Percentiles rank a stretch among this genome's conserved stretches.
These are phyloP conservation scores for Salarias fasciatus DNA, from an alignment of 2,797 vertebrate species.

Conservation along the genomic window DNA sequence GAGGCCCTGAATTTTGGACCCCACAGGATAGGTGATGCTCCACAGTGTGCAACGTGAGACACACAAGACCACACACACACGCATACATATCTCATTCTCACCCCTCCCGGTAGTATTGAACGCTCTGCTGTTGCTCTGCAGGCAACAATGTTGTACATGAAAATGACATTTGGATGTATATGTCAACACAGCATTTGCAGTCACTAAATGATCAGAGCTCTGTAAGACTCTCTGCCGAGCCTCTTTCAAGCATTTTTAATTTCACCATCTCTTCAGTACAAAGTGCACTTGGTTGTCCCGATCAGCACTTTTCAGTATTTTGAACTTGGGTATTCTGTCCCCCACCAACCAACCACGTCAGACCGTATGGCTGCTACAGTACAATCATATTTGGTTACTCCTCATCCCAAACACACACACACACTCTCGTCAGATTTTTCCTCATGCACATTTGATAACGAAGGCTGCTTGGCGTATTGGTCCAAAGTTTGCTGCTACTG, in stretches of 20 bases:
- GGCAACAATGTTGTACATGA: constrained; percentile 38
- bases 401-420: constrained; percentile 47
- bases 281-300: constrained; percentile 58
- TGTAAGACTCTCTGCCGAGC: constrained; percentile 27
- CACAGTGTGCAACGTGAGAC: too few relatives aligned
- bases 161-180: constrained; percentile 75
- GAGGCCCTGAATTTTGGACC: too few relatives aligned
- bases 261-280: constrained; percentile 48
- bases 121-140: constrained; percentile 29
- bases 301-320: constrained; percentile 62
- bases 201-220: constrained; percentile 35
- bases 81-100: constrained; percentile 13
- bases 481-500: constrained; percentile 66
- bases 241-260: constrained; percentile 24
- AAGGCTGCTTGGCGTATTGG: constrained; percentile 65
- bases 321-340: constrained; percentile 48
- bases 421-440: constrained; percentile 9
- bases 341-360: constrained; percentile 48
- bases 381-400: constrained; percentile 48
- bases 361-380: constrained; percentile 58
- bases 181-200: constrained; percentile 53
- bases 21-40: too few relatives aligned
- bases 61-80: too few relatives aligned
- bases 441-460: constrained; percentile 62
- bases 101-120: constrained; percentile 32